A percentile compares a stretch with the other conserved stretches of the same genome.
phyloP scores from a whole-genome alignment of 2,888 invertebrate genomes.

The Uropetala carovei region DNA sequence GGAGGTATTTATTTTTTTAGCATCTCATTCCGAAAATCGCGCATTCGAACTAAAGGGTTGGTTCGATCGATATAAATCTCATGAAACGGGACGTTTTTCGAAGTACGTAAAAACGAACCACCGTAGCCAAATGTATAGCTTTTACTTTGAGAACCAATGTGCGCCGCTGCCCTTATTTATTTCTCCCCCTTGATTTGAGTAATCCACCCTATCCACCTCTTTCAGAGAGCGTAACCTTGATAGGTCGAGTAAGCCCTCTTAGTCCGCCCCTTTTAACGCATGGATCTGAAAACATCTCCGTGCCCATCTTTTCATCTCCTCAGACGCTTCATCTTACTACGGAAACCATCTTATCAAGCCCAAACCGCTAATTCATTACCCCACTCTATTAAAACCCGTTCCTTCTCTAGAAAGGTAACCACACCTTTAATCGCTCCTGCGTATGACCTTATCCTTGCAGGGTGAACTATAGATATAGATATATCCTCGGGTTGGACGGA shows the following conservation, averaged over 20 bases:
- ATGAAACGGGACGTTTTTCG: neutral
- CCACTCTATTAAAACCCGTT: neutral
- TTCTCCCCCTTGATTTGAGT: too few species aligned
- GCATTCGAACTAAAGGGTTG: neutral
- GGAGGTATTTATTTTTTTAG: neutral
- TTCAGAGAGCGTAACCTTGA: neutral
- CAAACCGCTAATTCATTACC: neutral
- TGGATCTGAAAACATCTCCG: neutral
- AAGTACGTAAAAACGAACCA: too few species aligned
- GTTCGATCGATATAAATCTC: neutral
- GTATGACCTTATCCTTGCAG: conserved; percentile 1
- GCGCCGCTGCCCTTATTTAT: too few species aligned
- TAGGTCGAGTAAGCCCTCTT: neutral
- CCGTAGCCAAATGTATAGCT: too few species aligned
- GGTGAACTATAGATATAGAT: too few species aligned
- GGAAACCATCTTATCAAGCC: conserved; percentile 6
- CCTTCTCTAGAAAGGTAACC: neutral
- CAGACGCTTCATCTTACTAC: neutral
- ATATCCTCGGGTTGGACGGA: neutral
- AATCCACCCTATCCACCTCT: neutral
- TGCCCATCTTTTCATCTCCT: neutral
- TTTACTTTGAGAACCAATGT: too few species aligned
- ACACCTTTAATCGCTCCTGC: neutral
- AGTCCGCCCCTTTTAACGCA: neutral
- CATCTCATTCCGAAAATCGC: neutral